Evolutionary conservation across 2,797 vertebrate genomes (phyloP), one percentile per base, ranked within the genome.

Genomic region (Pseudopleuronectes americanus): DNA sequence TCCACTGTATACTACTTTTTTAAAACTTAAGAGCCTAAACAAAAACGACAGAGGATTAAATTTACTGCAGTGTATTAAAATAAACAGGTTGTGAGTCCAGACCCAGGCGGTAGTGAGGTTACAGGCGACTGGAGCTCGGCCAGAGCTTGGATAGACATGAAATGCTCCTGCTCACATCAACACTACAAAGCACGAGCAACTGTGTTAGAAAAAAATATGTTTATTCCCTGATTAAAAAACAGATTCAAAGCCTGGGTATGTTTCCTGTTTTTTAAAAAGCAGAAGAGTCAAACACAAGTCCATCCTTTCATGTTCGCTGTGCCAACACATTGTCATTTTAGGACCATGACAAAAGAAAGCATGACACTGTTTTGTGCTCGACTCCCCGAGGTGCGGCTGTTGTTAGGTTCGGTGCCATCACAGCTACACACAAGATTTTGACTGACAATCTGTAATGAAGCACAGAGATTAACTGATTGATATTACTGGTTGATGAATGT

Each of bases 81-180:
- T 45, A 31, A 17, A 55, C 51, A 26, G 51, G 53, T 19, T 45
- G 22, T 55, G 57, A 19, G 10, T 43, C 23, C 21, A 17, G 21
- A 43, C 22, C 3, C 22, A 19, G 38, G 1, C 22, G 16, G 14
- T 6, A n/a, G 57, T 24, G 16, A 26, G 57, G 22, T 24, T 8
- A 26, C 41, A 19, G 41, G 43, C 14, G 19, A 17, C 43, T 45
- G 43, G 43, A 16, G 43, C 17, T 45, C 43, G 6, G 17, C 41
- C 57, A n/a, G 16, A 22, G 51, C 51, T 53, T 53, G 22, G 51
- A 53, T 26, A 13, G 14, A 53, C 51, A 53, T 53, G n/a, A 53
- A 53, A 53, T 6, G 19, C 43, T 28, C 24, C 43, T 7, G 58
- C 17, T 28, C 24, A 8, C 31, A 62, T 62, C 47, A 51, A 23